Evolutionary conservation across 2,888 invertebrate genomes (phyloP), one percentile per base, ranked within the genome.

Genomic region (Dicyrtoma fusca): DNA sequence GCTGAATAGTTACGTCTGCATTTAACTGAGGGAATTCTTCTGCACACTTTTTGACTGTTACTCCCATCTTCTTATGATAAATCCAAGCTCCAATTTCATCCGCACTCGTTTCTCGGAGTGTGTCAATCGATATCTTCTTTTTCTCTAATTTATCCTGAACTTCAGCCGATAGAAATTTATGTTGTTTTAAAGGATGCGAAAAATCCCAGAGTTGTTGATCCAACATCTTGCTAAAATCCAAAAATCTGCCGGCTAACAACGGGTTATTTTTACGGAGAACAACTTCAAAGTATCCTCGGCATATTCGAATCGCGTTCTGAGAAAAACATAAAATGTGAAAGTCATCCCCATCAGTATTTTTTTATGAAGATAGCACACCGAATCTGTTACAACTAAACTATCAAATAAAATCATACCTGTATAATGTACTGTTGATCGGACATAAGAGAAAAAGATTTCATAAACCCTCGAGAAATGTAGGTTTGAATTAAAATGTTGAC

Each of bases 401-500:
- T 44, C 45, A 59, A 26, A 57, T 23, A 45, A 21, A 14, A 64
- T 23, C 77, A 82, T 83, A 92, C 92, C 88, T 95, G 94, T 79
- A 91, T 91, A 44, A 96, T 91, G 83, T 95, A 97, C 68, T 91
- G 89, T 82, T 91, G 88, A 85, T 97, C 97, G 0, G 95, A 95
- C 77, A 92, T 88, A 44, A 97, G 85, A 0, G 96, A 95, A 77
- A 95, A 93, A 0, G 90, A 89, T 77, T 91, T 90, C 2, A 97
- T 89, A 62, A 88, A 87, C 10, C 91, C 91, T 70, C 92, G 87
- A 0, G 94, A 94, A 63, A 99, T 87, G 83, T 90, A 94, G 0
- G 94, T 91, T 84, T 97, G 96, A 81, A 99, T 88, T 14, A 99
- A 85, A 78, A 97, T 94, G 84, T 97, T 97, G 45, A 96, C 96